These are phyloP conservation scores for Spilogale gracilis DNA, from an alignment of 2,113 vertebrate genomes.

Conservation along the genomic window DNA sequence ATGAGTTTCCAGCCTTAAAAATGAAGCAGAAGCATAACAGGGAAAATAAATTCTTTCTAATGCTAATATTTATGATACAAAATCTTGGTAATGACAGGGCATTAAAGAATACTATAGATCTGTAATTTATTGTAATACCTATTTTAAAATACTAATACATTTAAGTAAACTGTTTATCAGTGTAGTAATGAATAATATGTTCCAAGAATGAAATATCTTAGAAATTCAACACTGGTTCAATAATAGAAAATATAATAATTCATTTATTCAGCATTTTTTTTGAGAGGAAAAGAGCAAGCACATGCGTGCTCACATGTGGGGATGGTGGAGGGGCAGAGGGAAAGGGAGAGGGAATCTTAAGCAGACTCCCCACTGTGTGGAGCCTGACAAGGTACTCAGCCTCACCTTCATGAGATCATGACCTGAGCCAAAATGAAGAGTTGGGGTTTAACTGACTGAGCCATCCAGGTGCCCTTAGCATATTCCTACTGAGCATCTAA, in stretches of 20 bases:
- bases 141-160: not conserved
- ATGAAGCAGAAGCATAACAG: not conserved
- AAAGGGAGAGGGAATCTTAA: not conserved
- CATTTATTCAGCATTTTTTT: not conserved
- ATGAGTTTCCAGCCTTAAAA: not conserved
- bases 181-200: not conserved
- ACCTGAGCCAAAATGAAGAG: not conserved
- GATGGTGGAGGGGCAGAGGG: not conserved
- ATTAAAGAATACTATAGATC: not conserved
- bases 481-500: not conserved
- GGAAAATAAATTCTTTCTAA: not conserved
- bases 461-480: not conserved
- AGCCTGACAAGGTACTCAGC: not conserved
- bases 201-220: not conserved
- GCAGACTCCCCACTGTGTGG: not conserved
- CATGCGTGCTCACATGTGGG: not conserved
- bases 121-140: not conserved
- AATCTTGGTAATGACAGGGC: not conserved
- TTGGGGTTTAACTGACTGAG: not conserved
- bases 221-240: not conserved
- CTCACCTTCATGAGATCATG: not conserved
- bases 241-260: not conserved
- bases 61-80: not conserved
- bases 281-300: not conserved
- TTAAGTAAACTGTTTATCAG: not conserved